Base-by-base conservation (phyloP, 2,113 vertebrate genomes). In the Hirundichthys speculiger region DNA sequence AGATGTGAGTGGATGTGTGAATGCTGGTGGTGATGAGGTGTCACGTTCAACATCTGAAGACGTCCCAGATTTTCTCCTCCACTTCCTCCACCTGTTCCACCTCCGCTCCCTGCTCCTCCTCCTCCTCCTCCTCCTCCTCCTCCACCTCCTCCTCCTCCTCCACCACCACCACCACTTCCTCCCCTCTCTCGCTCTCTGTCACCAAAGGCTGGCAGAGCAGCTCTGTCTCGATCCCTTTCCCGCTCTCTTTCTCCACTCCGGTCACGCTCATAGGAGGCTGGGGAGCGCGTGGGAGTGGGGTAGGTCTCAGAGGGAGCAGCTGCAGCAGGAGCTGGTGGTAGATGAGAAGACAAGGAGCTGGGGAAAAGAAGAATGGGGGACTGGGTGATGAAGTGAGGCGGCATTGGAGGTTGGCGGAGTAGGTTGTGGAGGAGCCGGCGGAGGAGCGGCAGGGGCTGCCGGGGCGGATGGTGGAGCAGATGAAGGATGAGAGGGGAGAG, bases 1-100 rank as follows among this genome's bases (percentile, higher is more conserved):
- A 99, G 95, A 89, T 99, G 98, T 46, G 97, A 98, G 90, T 99
- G 98, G 93, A 99, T 98, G 85, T 99, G 98, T 58, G 96, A 99
- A 92, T 99, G 98, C 95, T 99, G 98, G 93, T 99, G 97, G 83
- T 99, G 97, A 76, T 99, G 97, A 22, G 98, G 98, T 5, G 98
- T 98, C 91, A 99, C 96, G 25, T 99, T 99, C 75, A 98, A 88
- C 98, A 99, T 98, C 92, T 99, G 98, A 77, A 98, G 95, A 73
- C 96, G 94, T 56, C 96, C 94, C 86, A 97, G 91, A 18, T 96
- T 95, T 75, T 98, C 97, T 94, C 96, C 93, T 46, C 94, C 84
- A 89, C 92, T 84, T 93, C 94, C 0, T 92, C 94, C 0, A 91
- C 95, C 89, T 90, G 93, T 77, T 92, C 92, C 79, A 90, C 94